Percentiles rank a stretch among this genome's conserved stretches.
Conservation (phyloP, 2,113 vertebrate species). For the Alexandromys fortis region DNA sequence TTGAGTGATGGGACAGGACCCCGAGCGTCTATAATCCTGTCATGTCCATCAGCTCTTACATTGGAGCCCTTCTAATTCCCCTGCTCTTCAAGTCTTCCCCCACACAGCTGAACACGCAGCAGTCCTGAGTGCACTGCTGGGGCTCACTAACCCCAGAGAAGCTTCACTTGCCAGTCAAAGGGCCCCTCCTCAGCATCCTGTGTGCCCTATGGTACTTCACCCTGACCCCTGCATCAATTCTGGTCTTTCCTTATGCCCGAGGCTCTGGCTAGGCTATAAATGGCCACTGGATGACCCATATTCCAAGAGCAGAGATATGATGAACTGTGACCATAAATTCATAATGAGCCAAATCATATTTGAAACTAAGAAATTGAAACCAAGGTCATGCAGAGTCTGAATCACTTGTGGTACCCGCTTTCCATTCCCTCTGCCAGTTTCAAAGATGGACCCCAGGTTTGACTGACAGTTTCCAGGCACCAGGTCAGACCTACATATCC, state of each 20-base stretch:
- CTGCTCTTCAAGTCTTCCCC: background rate
- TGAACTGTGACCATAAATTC: background rate
- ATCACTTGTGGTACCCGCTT: background rate
- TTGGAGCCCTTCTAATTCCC: no score
- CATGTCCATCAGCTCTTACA: background rate
- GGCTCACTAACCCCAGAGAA: background rate
- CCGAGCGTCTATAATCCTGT: background rate
- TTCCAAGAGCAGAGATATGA: background rate
- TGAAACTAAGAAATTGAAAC: constrained; percentile 2
- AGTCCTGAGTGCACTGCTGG: background rate
- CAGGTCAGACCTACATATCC: background rate
- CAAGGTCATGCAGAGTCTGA: background rate
- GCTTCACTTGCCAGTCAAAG: background rate
- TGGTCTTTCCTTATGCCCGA: background rate
- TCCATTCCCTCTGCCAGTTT: background rate
- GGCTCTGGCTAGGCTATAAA: background rate
- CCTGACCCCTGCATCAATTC: background rate
- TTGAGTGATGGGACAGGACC: background rate
- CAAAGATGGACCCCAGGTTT: background rate
- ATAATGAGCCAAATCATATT: constrained; percentile 9
- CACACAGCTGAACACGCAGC: background rate
- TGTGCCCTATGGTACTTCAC: no score
- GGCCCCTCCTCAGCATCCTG: background rate
- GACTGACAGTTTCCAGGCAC: background rate
- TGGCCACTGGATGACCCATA: background rate